Base-by-base conservation (phyloP, 2,113 vertebrate species). In the Hippolais icterina region DNA sequence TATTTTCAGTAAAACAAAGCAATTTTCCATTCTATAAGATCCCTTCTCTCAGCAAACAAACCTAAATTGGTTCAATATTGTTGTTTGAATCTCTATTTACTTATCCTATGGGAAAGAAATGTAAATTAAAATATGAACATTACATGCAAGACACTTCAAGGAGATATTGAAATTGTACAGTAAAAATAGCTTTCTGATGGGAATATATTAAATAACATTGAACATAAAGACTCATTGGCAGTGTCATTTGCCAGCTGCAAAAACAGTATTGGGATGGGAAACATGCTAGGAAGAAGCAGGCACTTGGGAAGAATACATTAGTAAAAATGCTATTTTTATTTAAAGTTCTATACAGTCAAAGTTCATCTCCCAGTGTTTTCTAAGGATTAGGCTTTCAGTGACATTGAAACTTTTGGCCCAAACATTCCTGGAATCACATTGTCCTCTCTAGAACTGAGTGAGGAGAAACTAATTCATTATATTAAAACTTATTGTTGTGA, bases 151-250 rank as follows among this genome's bases (percentile, higher is more conserved):
- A 92, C 92, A 87, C 91, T 95, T 92, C 60, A 81, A 91, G 86
- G 93, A 88, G 89, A 95, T 83, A 91, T 47, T 77, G 85, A 90
- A 97, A 96, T 54, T 71, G 85, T 83, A 89, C 18, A 93, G 81
- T 93, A 97, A 97, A 97, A 97, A 97, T 97, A 97, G 83, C 57
- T 90, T 96, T 91, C 96, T 95, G 88, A 92, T 95, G 97, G 96
- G 97, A 97, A 97, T 96, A 72, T 57, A 77, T 94, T 94, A 85
- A 96, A 93, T 90, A 95, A 96, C 95, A 90, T 81, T 93, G 95
- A 91, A 94, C 89, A 91, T 96, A 97, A 97, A 97, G 95, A 64
- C 95, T 96, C 83, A 33, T 3, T 92, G 96, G 95, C 93, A 96
- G 81, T 96, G 88, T 95, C 94, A 93, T 68, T 89, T 97, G 92